These are phyloP conservation scores for Coptodon rendalli DNA, from an alignment of 2,113 vertebrate genomes.

Conservation along the genomic window DNA sequence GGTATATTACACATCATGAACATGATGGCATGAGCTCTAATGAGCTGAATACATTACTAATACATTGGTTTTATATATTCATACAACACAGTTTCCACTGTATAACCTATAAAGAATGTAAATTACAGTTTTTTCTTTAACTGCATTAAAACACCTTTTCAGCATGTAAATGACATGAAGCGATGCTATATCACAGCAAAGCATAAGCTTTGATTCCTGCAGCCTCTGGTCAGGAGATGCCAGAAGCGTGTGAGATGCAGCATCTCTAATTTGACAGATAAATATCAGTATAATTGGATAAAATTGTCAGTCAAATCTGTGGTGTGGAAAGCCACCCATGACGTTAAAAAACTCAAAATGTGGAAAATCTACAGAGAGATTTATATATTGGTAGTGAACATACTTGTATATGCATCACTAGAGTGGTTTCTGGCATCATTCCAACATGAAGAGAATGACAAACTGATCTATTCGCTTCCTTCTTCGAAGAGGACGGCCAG, in stretches of 20 bases:
- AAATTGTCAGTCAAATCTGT: constrained; percentile 13
- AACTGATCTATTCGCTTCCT: background rate
- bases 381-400: background rate
- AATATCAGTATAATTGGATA: constrained; percentile 13
- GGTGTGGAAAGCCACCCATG: background rate
- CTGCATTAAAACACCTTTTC: background rate
- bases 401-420: background rate
- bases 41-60: background rate
- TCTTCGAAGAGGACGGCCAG: background rate
- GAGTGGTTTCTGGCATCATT: background rate
- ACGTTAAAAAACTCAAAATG: background rate
- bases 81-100: background rate
- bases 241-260: background rate
- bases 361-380: background rate
- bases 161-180: background rate
- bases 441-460: background rate
- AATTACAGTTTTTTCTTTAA: background rate
- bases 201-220: background rate
- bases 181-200: background rate
- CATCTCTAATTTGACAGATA: constrained; percentile 4
- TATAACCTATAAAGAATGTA: background rate
- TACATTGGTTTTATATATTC: background rate
- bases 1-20: background rate
- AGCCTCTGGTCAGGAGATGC: background rate
- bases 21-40: background rate